phyloP scores from a whole-genome alignment of 1,140 invertebrate genomes.

The Drosophila nigromelanica region DNA sequence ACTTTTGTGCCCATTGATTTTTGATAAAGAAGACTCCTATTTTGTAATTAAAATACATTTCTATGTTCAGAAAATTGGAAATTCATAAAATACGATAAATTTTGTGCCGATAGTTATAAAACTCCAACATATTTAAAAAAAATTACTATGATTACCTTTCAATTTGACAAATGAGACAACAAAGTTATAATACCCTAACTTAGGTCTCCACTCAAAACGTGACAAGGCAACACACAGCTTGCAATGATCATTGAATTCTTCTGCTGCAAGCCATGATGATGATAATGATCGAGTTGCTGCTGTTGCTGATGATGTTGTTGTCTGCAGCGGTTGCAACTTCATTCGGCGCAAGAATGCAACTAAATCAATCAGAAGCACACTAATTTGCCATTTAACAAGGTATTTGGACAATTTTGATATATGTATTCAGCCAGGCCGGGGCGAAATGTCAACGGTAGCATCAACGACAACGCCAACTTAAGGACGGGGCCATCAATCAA shows the following conservation, averaged over 20 bases:
- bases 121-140: no score
- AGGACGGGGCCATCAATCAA: conserved; percentile 72
- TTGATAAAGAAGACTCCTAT: no score
- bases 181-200: conserved; percentile 1
- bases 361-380: conserved; percentile 83
- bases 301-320: conserved; percentile 21
- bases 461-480: conserved; percentile 44
- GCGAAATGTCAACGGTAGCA: conserved; percentile 76
- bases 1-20: no score
- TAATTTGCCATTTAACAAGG: conserved; percentile 84
- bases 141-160: no score
- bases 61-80: no score
- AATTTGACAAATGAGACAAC: neutral
- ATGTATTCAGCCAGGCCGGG: conserved; percentile 62
- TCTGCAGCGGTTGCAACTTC: conserved; percentile 66
- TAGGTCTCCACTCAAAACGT: no score
- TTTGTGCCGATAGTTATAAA: no score
- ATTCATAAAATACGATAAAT: no score
- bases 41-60: no score
- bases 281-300: conserved; percentile 5
- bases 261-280: neutral
- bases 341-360: conserved; percentile 77
- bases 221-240: neutral
- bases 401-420: conserved; percentile 84
- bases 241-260: conserved; percentile 4